Conservation (phyloP, 2,888 invertebrate genomes). For the Minunthozetes semirufus region DNA sequence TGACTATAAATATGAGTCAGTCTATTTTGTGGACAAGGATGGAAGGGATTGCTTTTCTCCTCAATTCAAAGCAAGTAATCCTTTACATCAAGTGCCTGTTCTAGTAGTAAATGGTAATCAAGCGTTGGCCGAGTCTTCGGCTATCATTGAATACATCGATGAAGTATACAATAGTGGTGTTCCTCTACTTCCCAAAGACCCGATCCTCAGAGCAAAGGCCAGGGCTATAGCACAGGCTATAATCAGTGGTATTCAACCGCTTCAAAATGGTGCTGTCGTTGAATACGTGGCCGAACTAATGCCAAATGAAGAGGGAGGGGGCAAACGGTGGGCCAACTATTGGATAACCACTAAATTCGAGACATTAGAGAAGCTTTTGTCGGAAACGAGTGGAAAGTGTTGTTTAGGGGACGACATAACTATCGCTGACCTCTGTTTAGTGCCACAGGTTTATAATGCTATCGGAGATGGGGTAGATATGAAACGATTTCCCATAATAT, state of each 20-base stretch:
- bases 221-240: conserved; percentile 86
- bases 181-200: conserved; percentile 78
- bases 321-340: conserved; percentile 68
- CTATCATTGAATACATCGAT: conserved; percentile 89
- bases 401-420: conserved; percentile 90
- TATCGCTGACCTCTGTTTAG: conserved; percentile 86
- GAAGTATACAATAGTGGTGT: conserved; percentile 53
- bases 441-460: conserved; percentile 62
- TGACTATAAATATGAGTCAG: conserved; percentile 65
- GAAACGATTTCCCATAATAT: conserved; percentile 55
- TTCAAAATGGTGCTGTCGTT: conserved; percentile 84
- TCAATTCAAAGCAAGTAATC: conserved; percentile 65
- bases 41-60: conserved; percentile 36
- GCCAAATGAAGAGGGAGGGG: no score
- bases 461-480: conserved; percentile 41
- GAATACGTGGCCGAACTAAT: conserved; percentile 54
- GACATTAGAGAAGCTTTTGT: conserved; percentile 75
- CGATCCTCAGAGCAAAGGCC: conserved; percentile 76
- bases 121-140: conserved; percentile 44
- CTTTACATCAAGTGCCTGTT: conserved; percentile 91
- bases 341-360: conserved; percentile 83
- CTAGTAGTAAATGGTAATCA: conserved; percentile 53
- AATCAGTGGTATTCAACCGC: conserved; percentile 87
- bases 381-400: conserved; percentile 77
- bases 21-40: conserved; percentile 50